Evolutionary conservation across 1,140 invertebrate species (phyloP).

Genomic region (Neodiprion virginianus): DNA sequence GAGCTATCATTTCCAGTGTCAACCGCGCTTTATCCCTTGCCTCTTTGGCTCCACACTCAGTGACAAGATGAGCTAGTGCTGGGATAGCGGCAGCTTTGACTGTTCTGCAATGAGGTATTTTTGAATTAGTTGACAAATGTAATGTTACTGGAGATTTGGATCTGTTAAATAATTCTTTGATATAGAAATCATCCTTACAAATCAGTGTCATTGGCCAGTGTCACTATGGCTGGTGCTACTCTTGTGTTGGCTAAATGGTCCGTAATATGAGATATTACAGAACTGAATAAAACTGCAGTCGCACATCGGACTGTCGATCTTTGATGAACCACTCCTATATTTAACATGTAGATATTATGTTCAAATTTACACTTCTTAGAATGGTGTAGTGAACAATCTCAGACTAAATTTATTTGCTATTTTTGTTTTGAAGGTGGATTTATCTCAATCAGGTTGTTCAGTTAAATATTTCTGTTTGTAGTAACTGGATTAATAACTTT

Average conservation of each 20-base stretch:
- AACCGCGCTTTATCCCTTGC: conserved; percentile 75
- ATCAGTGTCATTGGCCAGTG: conserved; percentile 74
- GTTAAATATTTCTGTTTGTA: too few species aligned
- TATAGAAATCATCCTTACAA: conserved; percentile 60
- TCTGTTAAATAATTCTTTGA: background rate
- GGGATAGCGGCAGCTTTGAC: conserved; percentile 71
- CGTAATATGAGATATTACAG: conserved; percentile 64
- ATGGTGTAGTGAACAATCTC: conserved; percentile 3
- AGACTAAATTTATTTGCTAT: background rate
- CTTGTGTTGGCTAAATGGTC: conserved; percentile 67
- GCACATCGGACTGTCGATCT: conserved; percentile 66
- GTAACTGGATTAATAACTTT: too few species aligned
- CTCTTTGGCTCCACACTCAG: conserved; percentile 64
- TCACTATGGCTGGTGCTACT: conserved; percentile 74
- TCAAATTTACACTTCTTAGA: conserved; percentile 3
- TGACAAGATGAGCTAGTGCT: conserved; percentile 71
- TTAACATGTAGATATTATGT: conserved; percentile 22
- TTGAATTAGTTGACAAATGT: conserved; percentile 14
- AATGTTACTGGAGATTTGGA: conserved; percentile 6
- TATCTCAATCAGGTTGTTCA: too few species aligned
- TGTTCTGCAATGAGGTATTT: conserved; percentile 56
- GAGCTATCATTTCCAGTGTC: conserved; percentile 71
- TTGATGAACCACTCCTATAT: conserved; percentile 70
- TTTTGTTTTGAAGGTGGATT: too few species aligned
- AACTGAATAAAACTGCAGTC: conserved; percentile 68